These are phyloP conservation scores for Thymelicus sylvestris DNA, from an alignment of 2,888 invertebrate species.

Conservation along the genomic window DNA sequence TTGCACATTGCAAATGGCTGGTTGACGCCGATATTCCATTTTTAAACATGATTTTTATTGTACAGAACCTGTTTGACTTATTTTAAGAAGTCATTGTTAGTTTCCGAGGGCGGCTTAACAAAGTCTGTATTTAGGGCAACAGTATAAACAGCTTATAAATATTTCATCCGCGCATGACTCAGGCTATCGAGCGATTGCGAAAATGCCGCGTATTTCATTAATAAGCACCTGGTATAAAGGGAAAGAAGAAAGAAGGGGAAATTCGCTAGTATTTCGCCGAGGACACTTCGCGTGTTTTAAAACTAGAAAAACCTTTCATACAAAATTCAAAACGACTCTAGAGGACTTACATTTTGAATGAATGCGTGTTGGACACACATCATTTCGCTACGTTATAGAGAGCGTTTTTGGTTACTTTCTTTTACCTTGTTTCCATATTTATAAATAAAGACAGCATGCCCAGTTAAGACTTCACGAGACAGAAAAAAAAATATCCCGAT, in stretches of 20 bases:
- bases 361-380: too few relatives aligned
- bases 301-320: background rate
- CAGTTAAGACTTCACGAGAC: too few relatives aligned
- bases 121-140: constrained; percentile 13
- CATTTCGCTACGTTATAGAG: too few relatives aligned
- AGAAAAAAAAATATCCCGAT: too few relatives aligned
- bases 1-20: background rate
- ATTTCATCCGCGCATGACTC: constrained; percentile 28
- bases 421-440: too few relatives aligned
- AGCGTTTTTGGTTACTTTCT: too few relatives aligned
- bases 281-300: background rate
- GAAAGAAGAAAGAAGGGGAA: constrained; percentile 10
- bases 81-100: background rate
- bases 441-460: too few relatives aligned
- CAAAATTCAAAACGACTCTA: too few relatives aligned
- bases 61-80: background rate
- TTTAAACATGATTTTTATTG: background rate
- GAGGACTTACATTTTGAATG: too few relatives aligned
- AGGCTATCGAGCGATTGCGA: constrained; percentile 11
- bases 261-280: background rate
- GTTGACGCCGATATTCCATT: background rate
- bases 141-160: constrained; percentile 25
- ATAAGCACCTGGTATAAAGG: constrained; percentile 8
- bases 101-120: constrained; percentile 1
- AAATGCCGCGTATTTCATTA: constrained; percentile 19